Evolutionary conservation across 2,888 invertebrate genomes (phyloP).

Genomic region (Latrodectus elegans): DNA sequence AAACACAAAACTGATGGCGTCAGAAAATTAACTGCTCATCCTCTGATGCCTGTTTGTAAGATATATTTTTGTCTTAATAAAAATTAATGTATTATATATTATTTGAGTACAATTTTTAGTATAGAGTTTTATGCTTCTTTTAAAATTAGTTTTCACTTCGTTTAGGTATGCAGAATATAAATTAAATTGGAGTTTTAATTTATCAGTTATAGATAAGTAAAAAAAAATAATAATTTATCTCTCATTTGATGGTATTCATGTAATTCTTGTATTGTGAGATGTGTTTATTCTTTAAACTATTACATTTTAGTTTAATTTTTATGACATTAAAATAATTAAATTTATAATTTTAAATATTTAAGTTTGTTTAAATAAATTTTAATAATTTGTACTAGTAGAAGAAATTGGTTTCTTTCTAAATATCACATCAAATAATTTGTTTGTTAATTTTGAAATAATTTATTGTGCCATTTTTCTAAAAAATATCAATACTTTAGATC

Average conservation of each 20-base stretch:
- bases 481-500: constrained; percentile 78
- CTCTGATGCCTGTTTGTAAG: constrained; percentile 95
- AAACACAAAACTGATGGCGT: constrained; percentile 96
- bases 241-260: no score
- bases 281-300: background rate
- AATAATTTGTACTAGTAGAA: no score
- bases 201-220: no score
- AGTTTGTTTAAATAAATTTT: background rate
- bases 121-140: no score
- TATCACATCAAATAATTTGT: background rate
- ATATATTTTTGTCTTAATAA: constrained; percentile 72
- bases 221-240: no score
- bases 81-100: no score
- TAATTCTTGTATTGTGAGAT: no score
- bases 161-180: no score
- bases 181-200: no score
- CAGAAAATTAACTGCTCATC: constrained; percentile 96
- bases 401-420: no score
- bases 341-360: background rate
- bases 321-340: background rate
- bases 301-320: background rate
- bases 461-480: background rate
- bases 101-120: no score
- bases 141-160: no score
- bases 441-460: background rate